Evolutionary conservation across 2,888 invertebrate genomes (phyloP), one percentile per base, ranked within the genome.

Genomic region (Athalia rosae): DNA sequence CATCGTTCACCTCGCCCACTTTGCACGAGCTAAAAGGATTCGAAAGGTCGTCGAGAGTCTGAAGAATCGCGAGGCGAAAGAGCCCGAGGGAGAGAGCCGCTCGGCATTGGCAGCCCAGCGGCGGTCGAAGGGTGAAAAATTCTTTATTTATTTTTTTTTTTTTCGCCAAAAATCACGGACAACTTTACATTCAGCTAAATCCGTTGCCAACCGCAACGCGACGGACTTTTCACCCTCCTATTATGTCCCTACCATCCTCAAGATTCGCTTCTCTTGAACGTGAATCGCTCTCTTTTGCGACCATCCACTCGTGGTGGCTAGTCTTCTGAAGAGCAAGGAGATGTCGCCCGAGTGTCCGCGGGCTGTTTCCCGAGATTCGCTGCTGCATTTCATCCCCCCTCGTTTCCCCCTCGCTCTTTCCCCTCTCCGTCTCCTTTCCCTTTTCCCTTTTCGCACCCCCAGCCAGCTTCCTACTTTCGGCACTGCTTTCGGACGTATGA

Each of bases 401-500:
- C n/a, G n/a, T n/a, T 50, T 67, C 28, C n/a, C 53, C 28, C 50
- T 50, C 50, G 9, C 53, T 7, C 41, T 15, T 28, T 67, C 50
- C 50, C 50, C 7, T 50, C 66, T 71, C 45, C 15, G 45, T 56
- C 56, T 71, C 71, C 11, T 28, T 67, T 50, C 53, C n/a, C 28
- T 48, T 50, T 67, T 50, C 53, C 53, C 6, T n/a, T 15, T 28
- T 67, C 48, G 28, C 50, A 9, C 15, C 66, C 58, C 45, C 13
- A n/a, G 71, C 58, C 58, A 56, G 58, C 71, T 58, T 71, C 43
- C 50, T 71, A 56, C 56, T n/a, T 56, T 71, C 45, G 56, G 13
- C 71, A 45, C 56, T 13, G 58, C 71, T 71, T 58, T 58, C 58
- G 71, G 71, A 71, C 58, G 45, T 58, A 71, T 71, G 58, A 71